Evolutionary conservation across 2,113 vertebrate genomes (phyloP).

Genomic region (Aphyosemion australe): DNA sequence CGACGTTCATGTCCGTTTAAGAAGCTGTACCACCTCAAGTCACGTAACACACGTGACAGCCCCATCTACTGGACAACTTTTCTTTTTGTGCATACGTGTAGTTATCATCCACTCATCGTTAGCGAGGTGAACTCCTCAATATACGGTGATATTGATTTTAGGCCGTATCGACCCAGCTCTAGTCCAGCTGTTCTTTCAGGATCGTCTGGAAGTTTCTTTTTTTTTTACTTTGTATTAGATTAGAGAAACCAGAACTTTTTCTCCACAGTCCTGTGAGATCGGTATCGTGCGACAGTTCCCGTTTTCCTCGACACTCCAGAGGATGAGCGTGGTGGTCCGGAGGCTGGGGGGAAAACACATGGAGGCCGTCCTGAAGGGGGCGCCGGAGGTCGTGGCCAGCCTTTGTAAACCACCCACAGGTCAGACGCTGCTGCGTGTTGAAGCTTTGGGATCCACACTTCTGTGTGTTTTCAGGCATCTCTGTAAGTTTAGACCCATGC

Average conservation of each 20-base stretch:
- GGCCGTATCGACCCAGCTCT: no score
- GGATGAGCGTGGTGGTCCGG: conserved; percentile 92
- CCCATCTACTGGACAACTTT: no score
- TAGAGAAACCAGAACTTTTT: neutral
- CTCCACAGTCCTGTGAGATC: conserved; percentile 87
- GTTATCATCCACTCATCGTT: no score
- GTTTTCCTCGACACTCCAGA: conserved; percentile 91
- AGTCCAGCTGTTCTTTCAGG: no score
- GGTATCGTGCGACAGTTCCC: conserved; percentile 96
- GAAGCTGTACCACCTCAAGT: no score
- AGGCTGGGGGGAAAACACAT: conserved; percentile 90
- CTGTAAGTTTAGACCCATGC: neutral
- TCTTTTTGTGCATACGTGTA: no score
- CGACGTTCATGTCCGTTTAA: no score
- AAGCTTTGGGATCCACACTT: neutral
- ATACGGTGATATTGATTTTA: no score
- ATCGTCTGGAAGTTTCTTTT: no score
- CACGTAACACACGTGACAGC: no score
- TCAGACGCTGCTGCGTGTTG: conserved; percentile 42
- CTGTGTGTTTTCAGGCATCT: neutral
- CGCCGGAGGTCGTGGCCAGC: conserved; percentile 89
- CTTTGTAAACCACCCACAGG: conserved; percentile 92
- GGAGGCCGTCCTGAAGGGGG: conserved; percentile 93
- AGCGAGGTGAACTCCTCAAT: no score
- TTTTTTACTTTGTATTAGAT: no score